phyloP scores from a whole-genome alignment of 1,140 invertebrate species.

The Eupristina koningsbergeri region DNA sequence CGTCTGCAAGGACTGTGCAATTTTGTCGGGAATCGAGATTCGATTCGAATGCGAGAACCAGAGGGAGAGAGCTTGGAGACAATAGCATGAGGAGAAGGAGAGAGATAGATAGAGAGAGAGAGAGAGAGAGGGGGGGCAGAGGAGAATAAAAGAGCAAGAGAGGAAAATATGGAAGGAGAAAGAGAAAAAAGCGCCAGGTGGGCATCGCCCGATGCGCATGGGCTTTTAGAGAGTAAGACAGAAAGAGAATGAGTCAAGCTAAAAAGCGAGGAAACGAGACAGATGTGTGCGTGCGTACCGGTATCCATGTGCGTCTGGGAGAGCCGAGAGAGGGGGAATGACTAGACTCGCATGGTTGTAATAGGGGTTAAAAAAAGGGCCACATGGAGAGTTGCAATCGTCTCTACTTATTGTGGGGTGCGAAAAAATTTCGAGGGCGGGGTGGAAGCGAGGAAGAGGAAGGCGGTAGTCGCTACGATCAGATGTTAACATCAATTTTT shows the following conservation, averaged over 20 bases:
- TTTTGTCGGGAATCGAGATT: constrained; percentile 52
- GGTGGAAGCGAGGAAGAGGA: neutral
- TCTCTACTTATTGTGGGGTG: neutral
- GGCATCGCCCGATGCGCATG: constrained; percentile 9
- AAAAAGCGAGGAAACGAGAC: constrained; percentile 16
- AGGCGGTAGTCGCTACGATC: neutral
- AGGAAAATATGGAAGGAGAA: constrained; percentile 15
- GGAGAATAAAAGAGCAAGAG: constrained; percentile 35
- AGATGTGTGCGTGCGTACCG: neutral
- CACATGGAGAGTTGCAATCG: constrained; percentile 7
- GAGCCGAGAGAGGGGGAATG: neutral
- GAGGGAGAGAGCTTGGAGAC: constrained; percentile 42
- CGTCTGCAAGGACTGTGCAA: constrained; percentile 43
- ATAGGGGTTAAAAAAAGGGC: constrained; percentile 16
- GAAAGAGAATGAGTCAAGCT: neutral
- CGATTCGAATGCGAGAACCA: constrained; percentile 46
- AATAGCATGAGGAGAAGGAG: neutral
- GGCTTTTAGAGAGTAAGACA: constrained; percentile 1
- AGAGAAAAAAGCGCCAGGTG: constrained; percentile 32
- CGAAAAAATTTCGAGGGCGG: neutral
- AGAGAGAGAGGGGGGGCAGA: constrained; percentile 34
- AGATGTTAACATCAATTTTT: constrained; percentile 11
- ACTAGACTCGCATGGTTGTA: neutral
- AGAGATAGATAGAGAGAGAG: constrained; percentile 15
- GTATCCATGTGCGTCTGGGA: neutral